Conservation (phyloP, 2,113 vertebrate species). For the Phainopepla nitens region DNA sequence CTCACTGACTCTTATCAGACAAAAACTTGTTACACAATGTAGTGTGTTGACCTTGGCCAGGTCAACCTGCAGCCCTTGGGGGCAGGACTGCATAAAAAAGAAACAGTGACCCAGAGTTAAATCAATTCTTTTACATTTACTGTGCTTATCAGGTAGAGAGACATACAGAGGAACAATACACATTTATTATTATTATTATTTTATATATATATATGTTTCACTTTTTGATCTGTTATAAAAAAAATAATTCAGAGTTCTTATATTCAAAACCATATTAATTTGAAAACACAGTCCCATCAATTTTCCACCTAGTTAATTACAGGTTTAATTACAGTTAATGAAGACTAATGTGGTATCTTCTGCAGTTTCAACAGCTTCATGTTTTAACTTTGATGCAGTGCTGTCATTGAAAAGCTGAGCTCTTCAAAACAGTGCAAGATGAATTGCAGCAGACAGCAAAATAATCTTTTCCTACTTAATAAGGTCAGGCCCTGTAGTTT, state of each 20-base stretch:
- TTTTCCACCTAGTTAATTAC: not conserved
- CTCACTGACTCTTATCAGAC: not conserved
- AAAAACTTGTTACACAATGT: not conserved
- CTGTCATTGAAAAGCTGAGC: not conserved
- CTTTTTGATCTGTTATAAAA: not conserved
- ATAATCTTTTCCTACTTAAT: slow-evolving; percentile 16
- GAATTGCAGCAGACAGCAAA: not conserved
- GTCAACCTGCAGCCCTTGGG: not conserved
- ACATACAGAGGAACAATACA: not conserved
- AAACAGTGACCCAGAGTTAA: not conserved
- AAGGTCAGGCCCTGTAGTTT: slow-evolving; percentile 1
- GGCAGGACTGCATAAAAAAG: not conserved
- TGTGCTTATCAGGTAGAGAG: not conserved
- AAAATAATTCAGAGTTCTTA: not conserved
- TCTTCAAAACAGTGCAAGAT: not conserved
- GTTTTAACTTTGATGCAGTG: not conserved
- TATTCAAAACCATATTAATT: not conserved
- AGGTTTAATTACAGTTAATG: slow-evolving; percentile 13
- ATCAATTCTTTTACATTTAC: not conserved
- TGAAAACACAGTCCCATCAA: not conserved
- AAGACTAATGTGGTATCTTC: not conserved
- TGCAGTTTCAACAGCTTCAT: not conserved
- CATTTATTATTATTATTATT: not conserved
- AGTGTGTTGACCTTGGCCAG: not conserved
- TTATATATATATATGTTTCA: not conserved